These are phyloP conservation scores for Linepithema humile DNA, from an alignment of 1,140 invertebrate species.

Conservation along the genomic window DNA sequence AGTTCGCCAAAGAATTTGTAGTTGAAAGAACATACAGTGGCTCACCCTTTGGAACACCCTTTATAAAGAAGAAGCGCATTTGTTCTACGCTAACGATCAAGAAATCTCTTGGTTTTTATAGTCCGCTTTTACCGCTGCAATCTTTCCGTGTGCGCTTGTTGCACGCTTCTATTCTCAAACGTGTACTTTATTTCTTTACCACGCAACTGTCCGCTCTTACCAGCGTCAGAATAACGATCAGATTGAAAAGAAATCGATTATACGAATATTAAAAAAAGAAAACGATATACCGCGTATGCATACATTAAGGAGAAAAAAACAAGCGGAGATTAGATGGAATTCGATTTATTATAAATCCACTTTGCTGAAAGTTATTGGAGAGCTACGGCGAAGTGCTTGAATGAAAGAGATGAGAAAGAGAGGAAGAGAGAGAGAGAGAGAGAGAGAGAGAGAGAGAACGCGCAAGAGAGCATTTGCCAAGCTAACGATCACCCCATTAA, in stretches of 20 bases:
- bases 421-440: background rate
- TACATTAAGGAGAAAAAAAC: background rate
- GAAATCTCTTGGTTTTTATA: constrained; percentile 8
- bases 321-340: background rate
- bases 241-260: constrained; percentile 48
- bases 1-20: background rate
- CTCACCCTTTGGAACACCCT: background rate
- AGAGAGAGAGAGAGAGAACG: background rate
- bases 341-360: constrained; percentile 17
- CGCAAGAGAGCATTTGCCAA: background rate
- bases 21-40: background rate
- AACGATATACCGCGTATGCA: constrained; percentile 44
- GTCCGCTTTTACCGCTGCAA: background rate
- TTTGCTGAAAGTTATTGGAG: constrained; percentile 28
- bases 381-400: background rate
- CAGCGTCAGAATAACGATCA: background rate
- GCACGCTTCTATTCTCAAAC: constrained; percentile 16
- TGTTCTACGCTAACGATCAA: constrained; percentile 20
- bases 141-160: background rate
- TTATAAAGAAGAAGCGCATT: background rate
- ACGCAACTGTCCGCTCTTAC: background rate
- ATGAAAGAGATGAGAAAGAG: background rate
- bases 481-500: constrained; percentile 43
- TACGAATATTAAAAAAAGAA: constrained; percentile 71
- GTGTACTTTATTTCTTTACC: constrained; percentile 20